Conservation (phyloP, 2,888 invertebrate genomes). For the Pterobdella sp. region DNA sequence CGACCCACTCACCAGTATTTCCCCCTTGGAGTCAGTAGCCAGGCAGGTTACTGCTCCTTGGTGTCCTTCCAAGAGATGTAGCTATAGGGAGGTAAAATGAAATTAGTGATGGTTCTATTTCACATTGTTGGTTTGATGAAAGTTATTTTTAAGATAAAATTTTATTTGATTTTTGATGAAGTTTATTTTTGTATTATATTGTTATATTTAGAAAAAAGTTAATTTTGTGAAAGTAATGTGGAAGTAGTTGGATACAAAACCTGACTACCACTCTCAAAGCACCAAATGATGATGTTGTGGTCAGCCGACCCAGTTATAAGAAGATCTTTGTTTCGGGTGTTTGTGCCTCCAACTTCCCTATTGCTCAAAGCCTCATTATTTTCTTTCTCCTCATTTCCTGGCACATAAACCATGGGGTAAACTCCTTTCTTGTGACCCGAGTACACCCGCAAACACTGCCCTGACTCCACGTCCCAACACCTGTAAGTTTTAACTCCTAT, state of each 20-base stretch:
- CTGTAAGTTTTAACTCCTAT: neutral
- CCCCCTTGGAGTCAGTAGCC: constrained; percentile 50
- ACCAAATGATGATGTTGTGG: constrained; percentile 50
- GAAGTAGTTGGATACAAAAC: constrained; percentile 33
- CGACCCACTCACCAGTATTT: constrained; percentile 52
- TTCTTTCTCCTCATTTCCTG: constrained; percentile 47
- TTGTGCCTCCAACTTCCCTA: neutral
- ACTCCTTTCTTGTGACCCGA: constrained; percentile 54
- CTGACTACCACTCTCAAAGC: constrained; percentile 50
- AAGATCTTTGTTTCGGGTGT: constrained; percentile 42
- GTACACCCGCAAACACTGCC: constrained; percentile 50
- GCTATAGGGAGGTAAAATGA: neutral
- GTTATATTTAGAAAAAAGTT: neutral
- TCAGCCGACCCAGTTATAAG: constrained; percentile 51
- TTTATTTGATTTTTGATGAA: neutral
- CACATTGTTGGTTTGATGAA: constrained; percentile 29
- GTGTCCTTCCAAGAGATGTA: constrained; percentile 51
- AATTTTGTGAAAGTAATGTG: neutral
- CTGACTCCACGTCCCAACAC: constrained; percentile 54
- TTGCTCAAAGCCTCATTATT: constrained; percentile 33
- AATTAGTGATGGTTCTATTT: neutral
- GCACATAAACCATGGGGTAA: constrained; percentile 54
- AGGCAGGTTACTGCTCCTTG: constrained; percentile 53
- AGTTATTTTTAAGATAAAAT: neutral
- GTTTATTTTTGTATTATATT: neutral